These are phyloP conservation scores for Enteromius fasciolatus DNA, from an alignment of 2,797 vertebrate genomes.

Conservation along the genomic window DNA sequence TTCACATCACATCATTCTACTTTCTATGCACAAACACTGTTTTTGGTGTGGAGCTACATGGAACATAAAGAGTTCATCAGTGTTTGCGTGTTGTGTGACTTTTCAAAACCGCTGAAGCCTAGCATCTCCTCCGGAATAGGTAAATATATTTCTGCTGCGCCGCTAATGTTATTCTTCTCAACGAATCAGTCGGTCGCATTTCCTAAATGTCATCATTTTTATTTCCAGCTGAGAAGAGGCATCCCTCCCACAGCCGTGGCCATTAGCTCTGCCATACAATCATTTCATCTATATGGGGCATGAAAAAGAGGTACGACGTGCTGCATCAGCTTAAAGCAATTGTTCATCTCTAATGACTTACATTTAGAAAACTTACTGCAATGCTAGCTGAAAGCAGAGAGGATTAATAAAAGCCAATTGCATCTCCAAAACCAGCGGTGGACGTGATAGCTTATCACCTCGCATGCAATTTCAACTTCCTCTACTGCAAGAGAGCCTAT, in stretches of 20 bases:
- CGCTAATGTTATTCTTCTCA: conserved; percentile 49
- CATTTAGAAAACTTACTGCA: conserved; percentile 50
- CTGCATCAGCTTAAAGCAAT: conserved; percentile 54
- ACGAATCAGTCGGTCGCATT: conserved; percentile 42
- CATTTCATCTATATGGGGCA: conserved; percentile 55
- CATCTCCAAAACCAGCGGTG: conserved; percentile 33
- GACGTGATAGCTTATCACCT: conserved; percentile 49
- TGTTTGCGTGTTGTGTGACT: conserved; percentile 34
- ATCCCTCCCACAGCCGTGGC: conserved; percentile 43
- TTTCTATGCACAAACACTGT: conserved; percentile 25
- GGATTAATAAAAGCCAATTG: conserved; percentile 60
- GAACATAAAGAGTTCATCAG: conserved; percentile 39
- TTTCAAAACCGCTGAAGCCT: conserved; percentile 48
- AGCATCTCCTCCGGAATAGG: conserved; percentile 47
- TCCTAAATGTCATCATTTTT: conserved; percentile 57
- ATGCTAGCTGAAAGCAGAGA: conserved; percentile 46
- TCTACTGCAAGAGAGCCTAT: neutral
- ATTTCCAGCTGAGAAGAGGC: conserved; percentile 53
- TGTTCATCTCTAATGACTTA: conserved; percentile 61
- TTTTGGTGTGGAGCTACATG: conserved; percentile 32
- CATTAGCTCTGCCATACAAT: conserved; percentile 58
- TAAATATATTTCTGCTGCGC: conserved; percentile 51
- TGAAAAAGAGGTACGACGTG: conserved; percentile 48
- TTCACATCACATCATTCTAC: conserved; percentile 37
- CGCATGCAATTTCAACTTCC: conserved; percentile 44